These are phyloP conservation scores for Scomber japonicus DNA, from an alignment of 2,113 vertebrate genomes.

Conservation along the genomic window DNA sequence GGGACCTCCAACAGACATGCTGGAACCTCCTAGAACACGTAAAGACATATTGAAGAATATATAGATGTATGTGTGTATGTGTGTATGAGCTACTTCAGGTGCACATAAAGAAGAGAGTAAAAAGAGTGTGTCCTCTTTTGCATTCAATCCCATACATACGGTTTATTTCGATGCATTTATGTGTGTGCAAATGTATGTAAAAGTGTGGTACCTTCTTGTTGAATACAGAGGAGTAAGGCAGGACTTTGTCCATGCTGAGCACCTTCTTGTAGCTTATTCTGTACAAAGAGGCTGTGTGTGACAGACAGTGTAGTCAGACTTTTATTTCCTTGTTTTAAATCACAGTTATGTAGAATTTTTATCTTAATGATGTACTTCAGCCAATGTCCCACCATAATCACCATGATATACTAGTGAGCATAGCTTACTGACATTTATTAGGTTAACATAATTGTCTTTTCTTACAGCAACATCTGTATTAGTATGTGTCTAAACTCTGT, in stretches of 20 bases:
- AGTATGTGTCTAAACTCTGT: background rate
- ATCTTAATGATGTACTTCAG: background rate
- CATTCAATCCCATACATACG: conserved; percentile 21
- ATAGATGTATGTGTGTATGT: conserved; percentile 1
- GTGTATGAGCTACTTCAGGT: background rate
- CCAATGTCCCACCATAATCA: background rate
- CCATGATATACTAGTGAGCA: conserved; percentile 21
- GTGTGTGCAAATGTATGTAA: background rate
- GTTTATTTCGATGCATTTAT: background rate
- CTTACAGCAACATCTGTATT: conserved; percentile 11
- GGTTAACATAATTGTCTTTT: conserved; percentile 21
- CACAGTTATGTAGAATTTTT: background rate
- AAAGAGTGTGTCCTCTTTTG: conserved; percentile 16
- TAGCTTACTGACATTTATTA: conserved; percentile 26
- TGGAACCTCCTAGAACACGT: conserved; percentile 70
- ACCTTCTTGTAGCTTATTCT: conserved; percentile 87
- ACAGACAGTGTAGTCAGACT: conserved; percentile 7
- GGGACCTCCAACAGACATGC: conserved; percentile 84
- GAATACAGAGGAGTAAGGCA: conserved; percentile 90
- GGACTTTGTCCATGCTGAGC: conserved; percentile 87
- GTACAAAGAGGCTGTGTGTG: conserved; percentile 88
- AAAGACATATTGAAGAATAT: conserved; percentile 6
- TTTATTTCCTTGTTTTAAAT: background rate
- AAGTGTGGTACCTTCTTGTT: conserved; percentile 86
- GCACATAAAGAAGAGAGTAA: background rate